Percentiles rank a stretch among this genome's conserved stretches.
Conservation (phyloP, 1,140 invertebrate species). For the Drosophila obscura region DNA sequence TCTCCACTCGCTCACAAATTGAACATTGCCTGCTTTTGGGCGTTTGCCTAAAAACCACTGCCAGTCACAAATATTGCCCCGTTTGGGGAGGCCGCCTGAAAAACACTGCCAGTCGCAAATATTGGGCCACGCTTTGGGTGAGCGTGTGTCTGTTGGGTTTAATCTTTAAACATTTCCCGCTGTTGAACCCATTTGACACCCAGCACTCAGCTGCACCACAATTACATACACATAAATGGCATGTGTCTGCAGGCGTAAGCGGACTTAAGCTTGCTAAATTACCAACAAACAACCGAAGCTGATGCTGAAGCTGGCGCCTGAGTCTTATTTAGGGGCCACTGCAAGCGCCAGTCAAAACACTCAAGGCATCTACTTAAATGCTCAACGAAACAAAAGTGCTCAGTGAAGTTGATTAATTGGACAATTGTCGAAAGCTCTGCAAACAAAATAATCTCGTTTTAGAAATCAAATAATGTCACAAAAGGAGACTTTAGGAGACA, state of each 20-base stretch:
- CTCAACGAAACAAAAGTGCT: constrained; percentile 17
- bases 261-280: constrained; percentile 30
- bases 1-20: constrained; percentile 27
- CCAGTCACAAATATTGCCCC: constrained; percentile 38
- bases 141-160: neutral
- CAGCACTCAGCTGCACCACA: constrained; percentile 18
- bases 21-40: constrained; percentile 66
- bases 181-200: too few relatives aligned
- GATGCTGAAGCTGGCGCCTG: constrained; percentile 6
- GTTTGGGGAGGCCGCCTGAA: constrained; percentile 42
- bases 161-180: constrained; percentile 14
- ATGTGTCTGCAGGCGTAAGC: constrained; percentile 6
- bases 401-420: constrained; percentile 13
- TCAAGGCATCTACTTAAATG: constrained; percentile 25
- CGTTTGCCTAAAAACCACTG: constrained; percentile 34
- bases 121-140: constrained; percentile 10
- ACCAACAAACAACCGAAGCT: constrained; percentile 32
- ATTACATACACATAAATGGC: constrained; percentile 15
- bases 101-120: constrained; percentile 53
- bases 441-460: too few relatives aligned
- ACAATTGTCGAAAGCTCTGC: neutral
- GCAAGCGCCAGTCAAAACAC: constrained; percentile 45
- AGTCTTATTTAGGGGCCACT: constrained; percentile 55
- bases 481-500: too few relatives aligned
- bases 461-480: too few relatives aligned